Base-by-base conservation (phyloP, 2,888 invertebrate genomes). In the Drosophila buzzatii region DNA sequence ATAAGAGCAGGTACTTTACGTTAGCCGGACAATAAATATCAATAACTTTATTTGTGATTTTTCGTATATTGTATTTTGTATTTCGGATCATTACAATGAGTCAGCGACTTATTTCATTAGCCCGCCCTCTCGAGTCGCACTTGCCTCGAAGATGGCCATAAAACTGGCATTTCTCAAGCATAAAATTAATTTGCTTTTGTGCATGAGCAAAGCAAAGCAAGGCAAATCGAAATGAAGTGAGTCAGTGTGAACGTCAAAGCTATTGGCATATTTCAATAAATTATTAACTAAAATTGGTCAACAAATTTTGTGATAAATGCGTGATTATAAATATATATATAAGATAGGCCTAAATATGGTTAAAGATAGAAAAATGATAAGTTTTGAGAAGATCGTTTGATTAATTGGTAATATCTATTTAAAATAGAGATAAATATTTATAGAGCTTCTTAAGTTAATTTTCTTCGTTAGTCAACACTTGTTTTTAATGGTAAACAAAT, bases 81-180 rank as follows among this genome's bases (percentile, higher is more conserved):
- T 65, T 69, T 55, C 41, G 45, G 57, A 58, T 23, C 37, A 51
- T 41, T 69, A 45, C n/a, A 57, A 57, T 70, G 70, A 61, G 60
- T 69, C 61, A 62, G 39, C 55, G 56, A 37, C 37, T 52, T 33
- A 42, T 31, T 49, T 39, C 35, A 27, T 47, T 76, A 57, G 31
- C 23, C 52, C 47, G 45, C n/a, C 51, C 53, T 45, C 39, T 60
- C 59, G 53, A 47, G 14, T 71, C 57, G 58, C 65, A 61, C 70
- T 61, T 57, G 44, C 41, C n/a, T 49, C 35, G 45, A 57, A 69
- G 60, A 64, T 68, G 69, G 53, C 53, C 12, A 59, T 55, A 66
- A 66, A 75, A 44, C 63, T 60, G 70, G 59, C 70, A 69, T 70
- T 75, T 69, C 70, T 75, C 74, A 61, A 55, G 64, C 76, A 75